Evolutionary conservation across 2,888 invertebrate genomes (phyloP).

Genomic region (Acronicta leporina): DNA sequence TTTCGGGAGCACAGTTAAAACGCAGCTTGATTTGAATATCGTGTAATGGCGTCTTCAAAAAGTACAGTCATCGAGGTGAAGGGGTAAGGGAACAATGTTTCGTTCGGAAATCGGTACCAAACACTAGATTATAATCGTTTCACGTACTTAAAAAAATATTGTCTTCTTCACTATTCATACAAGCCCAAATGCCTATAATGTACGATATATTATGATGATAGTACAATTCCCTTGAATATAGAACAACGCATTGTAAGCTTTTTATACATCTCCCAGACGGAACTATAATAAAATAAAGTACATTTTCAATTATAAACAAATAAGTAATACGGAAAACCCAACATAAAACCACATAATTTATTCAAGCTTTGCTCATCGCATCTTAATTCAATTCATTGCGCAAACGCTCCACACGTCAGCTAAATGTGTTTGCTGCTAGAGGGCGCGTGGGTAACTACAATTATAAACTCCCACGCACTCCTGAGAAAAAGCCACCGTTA

Average conservation of each 20-base stretch:
- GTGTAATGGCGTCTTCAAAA: no score
- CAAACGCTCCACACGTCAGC: slow-evolving; percentile 23
- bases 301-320: slow-evolving; percentile 4
- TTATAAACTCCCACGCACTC: slow-evolving; percentile 65
- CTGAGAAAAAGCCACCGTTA: slow-evolving; percentile 49
- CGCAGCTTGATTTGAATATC: no score
- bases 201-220: no score
- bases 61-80: no score
- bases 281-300: not conserved
- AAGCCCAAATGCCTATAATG: no score
- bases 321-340: slow-evolving; percentile 7
- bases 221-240: no score
- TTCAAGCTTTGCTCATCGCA: slow-evolving; percentile 33
- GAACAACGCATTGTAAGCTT: not conserved
- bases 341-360: slow-evolving; percentile 23
- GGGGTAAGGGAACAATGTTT: no score
- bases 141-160: no score
- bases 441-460: slow-evolving; percentile 61
- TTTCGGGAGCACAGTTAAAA: no score
- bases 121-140: no score
- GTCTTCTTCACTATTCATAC: no score
- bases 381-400: slow-evolving; percentile 39
- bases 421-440: slow-evolving; percentile 29
- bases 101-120: no score
- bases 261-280: not conserved